These are phyloP conservation scores for Prunella himalayana DNA, from an alignment of 2,113 vertebrate genomes.

Conservation along the genomic window DNA sequence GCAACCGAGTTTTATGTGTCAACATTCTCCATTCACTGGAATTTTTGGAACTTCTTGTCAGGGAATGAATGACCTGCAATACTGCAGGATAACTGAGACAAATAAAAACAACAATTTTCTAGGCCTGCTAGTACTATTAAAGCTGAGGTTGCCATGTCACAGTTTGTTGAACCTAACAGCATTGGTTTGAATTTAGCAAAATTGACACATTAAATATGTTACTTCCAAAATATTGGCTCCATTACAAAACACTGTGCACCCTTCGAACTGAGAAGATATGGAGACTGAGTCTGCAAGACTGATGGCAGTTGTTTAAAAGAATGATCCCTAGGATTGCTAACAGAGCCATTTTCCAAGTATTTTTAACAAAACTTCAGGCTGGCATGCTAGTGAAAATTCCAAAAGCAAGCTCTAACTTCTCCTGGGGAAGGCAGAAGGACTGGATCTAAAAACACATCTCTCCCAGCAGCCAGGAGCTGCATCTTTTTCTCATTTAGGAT, in stretches of 20 bases:
- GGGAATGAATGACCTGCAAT: not conserved
- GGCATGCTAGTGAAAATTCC: not conserved
- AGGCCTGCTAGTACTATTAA: not conserved
- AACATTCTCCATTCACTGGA: slow-evolving; percentile 25
- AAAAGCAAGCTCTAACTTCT: not conserved
- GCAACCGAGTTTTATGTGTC: slow-evolving; percentile 1
- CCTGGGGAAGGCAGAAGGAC: not conserved
- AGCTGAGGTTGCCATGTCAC: not conserved
- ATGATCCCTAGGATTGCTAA: not conserved
- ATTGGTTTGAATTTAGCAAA: not conserved
- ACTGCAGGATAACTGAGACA: not conserved
- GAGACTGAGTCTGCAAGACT: not conserved
- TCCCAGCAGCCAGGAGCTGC: not conserved
- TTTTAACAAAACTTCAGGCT: not conserved
- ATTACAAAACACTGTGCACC: not conserved
- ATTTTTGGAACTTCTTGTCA: slow-evolving; percentile 28
- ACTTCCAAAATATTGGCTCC: not conserved
- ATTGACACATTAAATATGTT: not conserved
- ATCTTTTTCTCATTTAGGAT: not conserved
- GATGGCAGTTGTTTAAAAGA: not conserved
- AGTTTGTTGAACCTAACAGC: not conserved
- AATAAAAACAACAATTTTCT: not conserved
- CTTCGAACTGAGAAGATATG: not conserved
- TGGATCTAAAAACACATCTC: not conserved
- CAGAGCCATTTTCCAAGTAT: not conserved